Conservation (phyloP, 2,113 vertebrate species). For the Saguinus midas region DNA sequence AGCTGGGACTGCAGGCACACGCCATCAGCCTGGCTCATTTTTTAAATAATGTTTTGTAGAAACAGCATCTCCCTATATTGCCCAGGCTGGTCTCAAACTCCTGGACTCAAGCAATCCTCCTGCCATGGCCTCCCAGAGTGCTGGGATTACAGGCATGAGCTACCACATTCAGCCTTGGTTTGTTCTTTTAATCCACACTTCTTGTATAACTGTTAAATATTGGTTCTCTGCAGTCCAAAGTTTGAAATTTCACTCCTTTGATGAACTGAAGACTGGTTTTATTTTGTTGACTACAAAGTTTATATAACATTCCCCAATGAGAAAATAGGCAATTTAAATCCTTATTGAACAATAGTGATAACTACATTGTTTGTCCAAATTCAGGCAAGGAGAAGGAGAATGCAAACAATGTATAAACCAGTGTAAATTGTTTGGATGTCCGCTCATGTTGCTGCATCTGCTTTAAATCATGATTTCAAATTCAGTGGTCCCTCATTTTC, state of each 20-base stretch:
- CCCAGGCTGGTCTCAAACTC: too few species aligned
- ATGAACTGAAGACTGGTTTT: not conserved
- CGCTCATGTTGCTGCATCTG: not conserved
- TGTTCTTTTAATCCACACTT: not conserved
- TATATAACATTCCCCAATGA: not conserved
- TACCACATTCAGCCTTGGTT: not conserved
- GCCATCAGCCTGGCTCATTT: too few species aligned
- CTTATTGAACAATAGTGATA: not conserved
- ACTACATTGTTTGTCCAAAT: not conserved
- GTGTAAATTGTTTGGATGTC: not conserved
- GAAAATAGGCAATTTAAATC: not conserved
- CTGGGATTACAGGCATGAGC: too few species aligned
- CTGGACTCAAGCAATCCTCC: too few species aligned
- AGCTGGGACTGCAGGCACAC: too few species aligned
- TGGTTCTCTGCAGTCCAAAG: not conserved
- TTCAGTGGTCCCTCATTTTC: not conserved
- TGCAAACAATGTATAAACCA: not conserved
- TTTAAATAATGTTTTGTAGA: too few species aligned
- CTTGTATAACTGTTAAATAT: not conserved
- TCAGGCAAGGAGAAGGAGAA: not conserved
- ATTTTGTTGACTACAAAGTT: constrained; percentile 13
- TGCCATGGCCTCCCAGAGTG: too few species aligned
- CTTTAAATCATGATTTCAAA: constrained; percentile 12
- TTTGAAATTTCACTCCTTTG: constrained; percentile 10
- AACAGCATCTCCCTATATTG: too few species aligned